Conservation (phyloP, 2,113 vertebrate species). For the Brachypodius melanocephalos region DNA sequence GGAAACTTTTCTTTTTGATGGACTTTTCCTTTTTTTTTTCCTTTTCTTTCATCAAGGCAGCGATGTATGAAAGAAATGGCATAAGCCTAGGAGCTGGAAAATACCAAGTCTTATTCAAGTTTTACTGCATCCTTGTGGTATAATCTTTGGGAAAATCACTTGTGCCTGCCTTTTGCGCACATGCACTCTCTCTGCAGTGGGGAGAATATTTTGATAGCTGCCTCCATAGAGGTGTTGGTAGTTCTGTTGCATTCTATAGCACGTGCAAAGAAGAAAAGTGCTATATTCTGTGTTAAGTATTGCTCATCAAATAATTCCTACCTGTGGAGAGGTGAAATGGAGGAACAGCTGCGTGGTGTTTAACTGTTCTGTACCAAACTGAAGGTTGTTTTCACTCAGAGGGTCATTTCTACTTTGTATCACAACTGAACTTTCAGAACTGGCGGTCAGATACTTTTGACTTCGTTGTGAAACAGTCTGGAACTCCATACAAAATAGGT, state of each 20-base stretch:
- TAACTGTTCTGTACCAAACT: background rate
- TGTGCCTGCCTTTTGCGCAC: slow-evolving; percentile 54
- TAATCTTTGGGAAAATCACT: slow-evolving; percentile 38
- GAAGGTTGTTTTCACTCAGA: slow-evolving; percentile 47
- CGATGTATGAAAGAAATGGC: slow-evolving; percentile 11
- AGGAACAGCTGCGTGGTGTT: slow-evolving; percentile 3
- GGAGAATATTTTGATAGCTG: slow-evolving; percentile 50
- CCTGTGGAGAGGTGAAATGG: slow-evolving; percentile 31
- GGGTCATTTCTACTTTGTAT: slow-evolving; percentile 53
- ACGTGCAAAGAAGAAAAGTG: slow-evolving; percentile 16
- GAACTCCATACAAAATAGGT: background rate
- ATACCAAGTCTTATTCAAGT: slow-evolving; percentile 9
- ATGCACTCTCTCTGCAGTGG: slow-evolving; percentile 50
- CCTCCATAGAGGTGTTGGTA: slow-evolving; percentile 56
- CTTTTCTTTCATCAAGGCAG: slow-evolving; percentile 39
- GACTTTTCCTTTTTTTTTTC: slow-evolving; percentile 17
- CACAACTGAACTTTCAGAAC: slow-evolving; percentile 34
- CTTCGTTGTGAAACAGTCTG: background rate
- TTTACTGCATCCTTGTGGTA: background rate
- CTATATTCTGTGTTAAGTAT: background rate
- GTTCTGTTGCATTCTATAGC: slow-evolving; percentile 34
- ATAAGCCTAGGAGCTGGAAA: slow-evolving; percentile 39
- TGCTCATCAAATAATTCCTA: slow-evolving; percentile 35
- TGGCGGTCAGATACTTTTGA: background rate
- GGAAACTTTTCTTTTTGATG: background rate